These are phyloP conservation scores for Numida meleagris DNA, from an alignment of 2,113 vertebrate species.

Conservation along the genomic window DNA sequence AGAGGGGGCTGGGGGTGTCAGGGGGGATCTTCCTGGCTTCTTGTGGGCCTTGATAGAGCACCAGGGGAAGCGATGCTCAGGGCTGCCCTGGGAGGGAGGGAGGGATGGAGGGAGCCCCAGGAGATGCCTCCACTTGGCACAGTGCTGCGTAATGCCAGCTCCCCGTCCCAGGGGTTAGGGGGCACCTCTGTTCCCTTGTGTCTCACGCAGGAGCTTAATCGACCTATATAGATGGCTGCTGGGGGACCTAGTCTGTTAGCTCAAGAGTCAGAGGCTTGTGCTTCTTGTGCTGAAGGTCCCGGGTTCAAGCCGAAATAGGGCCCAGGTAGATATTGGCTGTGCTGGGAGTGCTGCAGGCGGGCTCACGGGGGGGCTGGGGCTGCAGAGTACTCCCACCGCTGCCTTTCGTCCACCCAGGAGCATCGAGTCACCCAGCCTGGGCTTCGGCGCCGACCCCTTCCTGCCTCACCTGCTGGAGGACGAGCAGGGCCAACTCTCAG, in stretches of 20 bases:
- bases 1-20: neutral
- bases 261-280: neutral
- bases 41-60: neutral
- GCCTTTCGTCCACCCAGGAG: slow-evolving; percentile 73
- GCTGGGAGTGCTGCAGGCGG: neutral
- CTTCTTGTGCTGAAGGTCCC: slow-evolving; percentile 23
- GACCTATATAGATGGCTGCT: neutral
- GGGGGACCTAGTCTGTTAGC: slow-evolving; percentile 5
- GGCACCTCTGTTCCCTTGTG: slow-evolving; percentile 38
- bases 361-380: neutral
- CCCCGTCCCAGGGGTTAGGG: neutral
- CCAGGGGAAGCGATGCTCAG: neutral
- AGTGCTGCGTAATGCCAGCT: neutral
- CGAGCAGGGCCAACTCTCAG: slow-evolving; percentile 74
- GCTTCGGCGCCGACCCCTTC: slow-evolving; percentile 78
- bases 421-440: slow-evolving; percentile 81
- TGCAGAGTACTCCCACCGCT: neutral
- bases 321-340: slow-evolving; percentile 28
- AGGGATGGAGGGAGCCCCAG: neutral
- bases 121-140: neutral
- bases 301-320: slow-evolving; percentile 9
- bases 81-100: neutral
- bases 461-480: slow-evolving; percentile 88
- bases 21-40: neutral
- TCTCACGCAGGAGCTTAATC: slow-evolving; percentile 22